A percentile compares a stretch with the other conserved stretches of the same genome.
Conservation (phyloP, 2,888 invertebrate species). For the Pachydiplax longipennis region DNA sequence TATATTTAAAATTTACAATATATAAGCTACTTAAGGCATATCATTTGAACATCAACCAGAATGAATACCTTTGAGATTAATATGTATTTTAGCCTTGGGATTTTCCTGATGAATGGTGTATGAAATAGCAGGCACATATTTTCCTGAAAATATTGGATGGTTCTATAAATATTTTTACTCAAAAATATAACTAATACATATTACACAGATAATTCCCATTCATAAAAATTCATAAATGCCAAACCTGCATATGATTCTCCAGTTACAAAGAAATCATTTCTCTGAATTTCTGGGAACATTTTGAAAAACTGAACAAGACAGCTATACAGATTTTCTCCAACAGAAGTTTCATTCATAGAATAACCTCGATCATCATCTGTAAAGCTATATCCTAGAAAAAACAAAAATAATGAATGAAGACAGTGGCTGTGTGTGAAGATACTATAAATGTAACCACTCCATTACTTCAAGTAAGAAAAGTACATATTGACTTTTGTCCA, state of each 20-base stretch:
- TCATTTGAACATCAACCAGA: neutral
- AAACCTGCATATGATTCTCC: conserved; percentile 89
- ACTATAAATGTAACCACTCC: too few relatives aligned
- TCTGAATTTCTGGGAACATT: conserved; percentile 77
- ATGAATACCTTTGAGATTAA: conserved; percentile 67
- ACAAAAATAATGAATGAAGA: neutral
- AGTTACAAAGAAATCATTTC: conserved; percentile 82
- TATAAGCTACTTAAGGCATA: neutral
- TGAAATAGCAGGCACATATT: conserved; percentile 78
- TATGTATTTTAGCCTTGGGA: conserved; percentile 66
- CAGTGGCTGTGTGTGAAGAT: too few relatives aligned
- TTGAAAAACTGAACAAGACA: conserved; percentile 83
- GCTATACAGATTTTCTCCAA: conserved; percentile 80
- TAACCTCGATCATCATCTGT: conserved; percentile 79
- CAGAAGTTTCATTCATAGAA: conserved; percentile 78
- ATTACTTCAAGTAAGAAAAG: conserved; percentile 46
- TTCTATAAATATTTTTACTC: neutral
- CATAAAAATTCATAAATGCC: conserved; percentile 53
- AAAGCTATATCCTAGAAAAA: conserved; percentile 80
- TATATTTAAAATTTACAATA: neutral
- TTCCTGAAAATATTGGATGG: conserved; percentile 60
- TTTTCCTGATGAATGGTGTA: conserved; percentile 75
- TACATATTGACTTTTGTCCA: conserved; percentile 63
- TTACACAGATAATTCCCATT: neutral
- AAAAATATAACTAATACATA: neutral